Evolutionary conservation across 2,113 vertebrate species (phyloP), one percentile per base, ranked within the genome.

Genomic region (Vombatus ursinus): DNA sequence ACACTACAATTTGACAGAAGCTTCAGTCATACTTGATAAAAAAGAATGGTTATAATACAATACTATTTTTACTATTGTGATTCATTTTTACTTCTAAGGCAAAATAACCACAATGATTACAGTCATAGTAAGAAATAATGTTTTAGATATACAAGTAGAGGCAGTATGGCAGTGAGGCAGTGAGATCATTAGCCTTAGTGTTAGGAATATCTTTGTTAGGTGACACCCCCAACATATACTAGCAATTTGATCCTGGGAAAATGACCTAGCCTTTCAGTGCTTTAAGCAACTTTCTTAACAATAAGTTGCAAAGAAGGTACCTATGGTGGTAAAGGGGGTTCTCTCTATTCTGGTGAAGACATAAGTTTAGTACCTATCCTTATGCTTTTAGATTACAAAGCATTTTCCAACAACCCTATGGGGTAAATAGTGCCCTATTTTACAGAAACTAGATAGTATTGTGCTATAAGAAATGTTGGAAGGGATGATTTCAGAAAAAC

Each of bases 1-100:
- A 95, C 94, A 50, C 91, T 94, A 91, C 77, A 49, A 68, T 53
- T 22, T 97, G 96, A 91, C 47, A 90, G 52, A 3, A 28, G 94
- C 96, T 97, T 97, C 95, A 97, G 97, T 97, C 95, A 97, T 31
- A 94, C 94, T 97, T 96, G 89, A 25, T 44, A 93, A 52, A 5
- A 94, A 92, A 53, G 93, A 91, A 94, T 95, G 92, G 51, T 93
- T 57, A 94, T 50, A 95, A 92, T 52, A 7, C 47, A 95, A 68
- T 92, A 90, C n/a, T 96, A 95, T 94, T 92, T 77, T 37, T 44
- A 84, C 22, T 77, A 7, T 84, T 23, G 7, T 0, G 22, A 84
- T 44, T 44, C 44, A 44, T 84, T 84, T 84, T 84, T 84, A 44
- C 2, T 84, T 19, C n/a, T 84, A 44, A 84, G n/a, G n/a, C 37